These are phyloP conservation scores for Cebus imitator DNA, from an alignment of 2,113 vertebrate species.

Conservation along the genomic window DNA sequence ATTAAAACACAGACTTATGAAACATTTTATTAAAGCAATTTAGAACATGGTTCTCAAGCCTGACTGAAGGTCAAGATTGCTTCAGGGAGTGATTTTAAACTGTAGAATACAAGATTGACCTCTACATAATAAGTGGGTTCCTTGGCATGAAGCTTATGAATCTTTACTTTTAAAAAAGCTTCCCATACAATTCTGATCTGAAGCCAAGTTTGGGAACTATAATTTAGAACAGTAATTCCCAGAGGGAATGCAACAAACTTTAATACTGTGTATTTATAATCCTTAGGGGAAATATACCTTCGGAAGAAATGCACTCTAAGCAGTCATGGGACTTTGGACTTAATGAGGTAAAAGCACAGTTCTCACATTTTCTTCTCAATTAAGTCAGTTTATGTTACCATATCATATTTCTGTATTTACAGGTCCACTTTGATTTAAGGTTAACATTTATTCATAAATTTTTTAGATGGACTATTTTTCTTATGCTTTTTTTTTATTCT, in stretches of 20 bases:
- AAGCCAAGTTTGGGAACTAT: neutral
- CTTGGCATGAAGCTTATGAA: neutral
- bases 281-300: conserved; percentile 46
- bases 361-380: conserved; percentile 1
- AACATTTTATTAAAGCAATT: neutral
- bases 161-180: neutral
- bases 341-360: conserved; percentile 78
- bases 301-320: conserved; percentile 51
- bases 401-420: neutral
- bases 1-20: neutral
- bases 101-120: neutral
- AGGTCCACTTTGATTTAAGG: neutral
- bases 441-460: neutral
- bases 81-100: neutral
- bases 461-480: neutral
- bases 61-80: neutral
- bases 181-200: neutral
- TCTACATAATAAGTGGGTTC: neutral
- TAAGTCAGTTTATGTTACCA: neutral
- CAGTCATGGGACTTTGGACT: conserved; percentile 61
- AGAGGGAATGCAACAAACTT: neutral
- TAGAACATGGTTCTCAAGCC: neutral
- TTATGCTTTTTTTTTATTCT: neutral
- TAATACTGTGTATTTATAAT: conserved; percentile 44
- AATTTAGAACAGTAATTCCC: conserved; percentile 37